Conservation (phyloP, 2,888 invertebrate genomes). For the Zele albiditarsus region DNA sequence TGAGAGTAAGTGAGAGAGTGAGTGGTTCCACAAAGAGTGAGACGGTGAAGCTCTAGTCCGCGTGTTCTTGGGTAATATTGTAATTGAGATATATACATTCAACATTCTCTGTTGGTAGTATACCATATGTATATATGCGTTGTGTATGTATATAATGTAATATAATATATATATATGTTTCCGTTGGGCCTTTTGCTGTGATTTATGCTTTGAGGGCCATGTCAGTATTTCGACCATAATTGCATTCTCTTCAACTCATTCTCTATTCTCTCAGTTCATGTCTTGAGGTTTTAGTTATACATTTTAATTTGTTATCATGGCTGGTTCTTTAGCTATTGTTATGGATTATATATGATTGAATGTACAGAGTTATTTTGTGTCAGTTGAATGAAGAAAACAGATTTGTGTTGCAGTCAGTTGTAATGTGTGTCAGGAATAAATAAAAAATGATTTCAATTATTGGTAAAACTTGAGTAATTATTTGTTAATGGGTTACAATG, state of each 20-base stretch:
- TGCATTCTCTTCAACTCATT: constrained; percentile 49
- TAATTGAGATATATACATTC: constrained; percentile 69
- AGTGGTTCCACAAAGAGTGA: constrained; percentile 40
- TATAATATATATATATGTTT: constrained; percentile 1
- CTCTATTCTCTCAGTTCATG: neutral
- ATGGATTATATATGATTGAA: neutral
- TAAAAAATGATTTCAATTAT: neutral
- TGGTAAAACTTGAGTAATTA: neutral
- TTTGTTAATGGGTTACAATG: no score
- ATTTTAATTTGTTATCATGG: neutral
- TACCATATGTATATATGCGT: no score
- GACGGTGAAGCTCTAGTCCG: constrained; percentile 48
- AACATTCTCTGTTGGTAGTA: constrained; percentile 41
- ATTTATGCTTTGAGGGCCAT: constrained; percentile 60
- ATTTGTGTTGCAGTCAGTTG: no score
- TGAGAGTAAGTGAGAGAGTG: constrained; percentile 35
- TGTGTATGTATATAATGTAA: no score
- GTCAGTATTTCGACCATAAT: constrained; percentile 60
- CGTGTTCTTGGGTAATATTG: constrained; percentile 66
- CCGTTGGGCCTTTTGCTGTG: constrained; percentile 44
- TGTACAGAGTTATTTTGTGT: no score
- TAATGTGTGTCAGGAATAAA: neutral
- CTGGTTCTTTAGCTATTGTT: neutral
- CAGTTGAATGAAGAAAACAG: no score
- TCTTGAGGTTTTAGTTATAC: neutral